Percentiles rank a stretch among this genome's conserved stretches.
phyloP scores from a whole-genome alignment of 2,113 vertebrate genomes.

The Otocyon megalotis region DNA sequence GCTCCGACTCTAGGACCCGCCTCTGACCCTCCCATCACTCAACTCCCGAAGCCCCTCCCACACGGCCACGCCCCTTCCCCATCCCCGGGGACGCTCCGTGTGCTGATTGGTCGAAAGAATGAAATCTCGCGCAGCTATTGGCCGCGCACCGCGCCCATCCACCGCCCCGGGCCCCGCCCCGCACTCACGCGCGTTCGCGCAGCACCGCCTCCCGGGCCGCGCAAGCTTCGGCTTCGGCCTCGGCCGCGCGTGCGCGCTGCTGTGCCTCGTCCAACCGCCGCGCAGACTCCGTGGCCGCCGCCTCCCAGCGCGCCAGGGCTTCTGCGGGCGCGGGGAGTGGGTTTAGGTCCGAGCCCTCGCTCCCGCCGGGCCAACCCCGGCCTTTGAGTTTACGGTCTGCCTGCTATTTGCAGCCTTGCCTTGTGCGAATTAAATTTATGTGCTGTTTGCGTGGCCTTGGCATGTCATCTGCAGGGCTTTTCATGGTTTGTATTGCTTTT shows the following conservation, averaged over 20 bases:
- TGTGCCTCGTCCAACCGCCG: not conserved
- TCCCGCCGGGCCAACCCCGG: accelerated
- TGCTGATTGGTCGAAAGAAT: accelerated
- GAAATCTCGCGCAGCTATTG: not conserved
- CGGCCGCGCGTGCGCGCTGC: not conserved
- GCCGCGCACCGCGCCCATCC: not conserved
- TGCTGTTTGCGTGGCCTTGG: slow-evolving; percentile 85
- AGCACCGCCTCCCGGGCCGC: slow-evolving; percentile 77
- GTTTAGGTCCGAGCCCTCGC: accelerated
- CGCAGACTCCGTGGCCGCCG: slow-evolving; percentile 72
- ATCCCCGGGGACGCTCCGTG: not conserved
- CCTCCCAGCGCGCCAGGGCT: slow-evolving; percentile 77
- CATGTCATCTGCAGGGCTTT: not conserved
- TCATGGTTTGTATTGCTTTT: not conserved
- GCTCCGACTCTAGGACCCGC: accelerated
- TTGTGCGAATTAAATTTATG: slow-evolving; percentile 81
- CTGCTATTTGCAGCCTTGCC: slow-evolving; percentile 50
- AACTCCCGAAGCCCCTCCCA: not conserved
- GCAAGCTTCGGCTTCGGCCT: slow-evolving; percentile 24
- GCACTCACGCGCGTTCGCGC: slow-evolving; percentile 10
- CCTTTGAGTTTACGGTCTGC: not conserved
- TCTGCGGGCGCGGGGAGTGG: not conserved
- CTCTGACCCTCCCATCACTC: accelerated
- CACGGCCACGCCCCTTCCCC: accelerated
- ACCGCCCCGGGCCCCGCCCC: accelerated